Conservation (phyloP, 1,140 invertebrate genomes). For the Neodiprion virginianus region DNA sequence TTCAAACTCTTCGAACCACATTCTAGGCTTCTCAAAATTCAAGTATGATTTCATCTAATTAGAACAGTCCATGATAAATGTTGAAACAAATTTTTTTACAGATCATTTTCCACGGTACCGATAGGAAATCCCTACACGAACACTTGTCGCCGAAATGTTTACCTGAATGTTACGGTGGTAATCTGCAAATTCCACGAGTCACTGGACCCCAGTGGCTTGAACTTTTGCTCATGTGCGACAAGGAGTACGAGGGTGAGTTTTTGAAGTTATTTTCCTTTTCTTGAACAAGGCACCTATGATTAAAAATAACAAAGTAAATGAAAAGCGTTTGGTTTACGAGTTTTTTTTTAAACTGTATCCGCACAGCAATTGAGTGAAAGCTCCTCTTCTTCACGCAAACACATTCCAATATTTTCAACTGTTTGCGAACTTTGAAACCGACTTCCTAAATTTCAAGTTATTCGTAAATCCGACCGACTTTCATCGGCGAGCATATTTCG, state of each 20-base stretch:
- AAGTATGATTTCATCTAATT: too few species aligned
- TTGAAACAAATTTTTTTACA: slow-evolving; percentile 39
- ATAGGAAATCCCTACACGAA: slow-evolving; percentile 80
- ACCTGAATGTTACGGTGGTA: slow-evolving; percentile 81
- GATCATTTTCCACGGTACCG: slow-evolving; percentile 86
- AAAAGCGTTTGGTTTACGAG: too few species aligned
- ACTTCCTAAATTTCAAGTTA: too few species aligned
- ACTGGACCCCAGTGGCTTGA: slow-evolving; percentile 76
- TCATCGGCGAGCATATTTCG: too few species aligned
- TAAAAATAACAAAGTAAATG: neutral
- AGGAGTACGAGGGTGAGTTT: slow-evolving; percentile 74
- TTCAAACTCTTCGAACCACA: too few species aligned
- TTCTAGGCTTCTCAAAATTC: too few species aligned
- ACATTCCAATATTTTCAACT: too few species aligned
- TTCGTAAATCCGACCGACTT: too few species aligned
- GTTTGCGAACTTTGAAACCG: too few species aligned
- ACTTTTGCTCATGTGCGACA: slow-evolving; percentile 72
- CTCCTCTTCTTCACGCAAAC: too few species aligned
- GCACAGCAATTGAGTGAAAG: too few species aligned
- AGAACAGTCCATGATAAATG: too few species aligned
- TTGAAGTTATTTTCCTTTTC: slow-evolving; percentile 19
- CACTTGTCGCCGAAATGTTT: slow-evolving; percentile 80
- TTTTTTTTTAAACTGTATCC: slow-evolving; percentile 17
- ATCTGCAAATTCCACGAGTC: slow-evolving; percentile 68
- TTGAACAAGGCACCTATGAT: neutral